Conservation (phyloP, 2,113 vertebrate species). For the Ploceus nigricollis region DNA sequence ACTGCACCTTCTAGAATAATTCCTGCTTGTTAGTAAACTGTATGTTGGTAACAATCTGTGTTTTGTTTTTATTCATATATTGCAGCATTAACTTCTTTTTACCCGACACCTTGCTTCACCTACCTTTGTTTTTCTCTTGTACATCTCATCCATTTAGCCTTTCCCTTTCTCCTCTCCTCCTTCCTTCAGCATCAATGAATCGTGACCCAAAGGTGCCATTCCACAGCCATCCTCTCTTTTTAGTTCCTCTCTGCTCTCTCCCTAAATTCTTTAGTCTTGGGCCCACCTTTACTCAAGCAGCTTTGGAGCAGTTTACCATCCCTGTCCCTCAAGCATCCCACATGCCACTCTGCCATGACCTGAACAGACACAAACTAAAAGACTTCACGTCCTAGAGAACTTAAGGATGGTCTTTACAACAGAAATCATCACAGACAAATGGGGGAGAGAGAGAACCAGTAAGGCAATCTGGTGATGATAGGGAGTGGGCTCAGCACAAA, state of each 20-base stretch:
- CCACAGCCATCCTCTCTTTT: neutral
- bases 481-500: neutral
- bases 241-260: neutral
- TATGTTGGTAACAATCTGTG: neutral
- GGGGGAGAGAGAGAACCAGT: neutral
- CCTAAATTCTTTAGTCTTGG: neutral
- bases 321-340: neutral
- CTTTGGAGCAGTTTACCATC: neutral
- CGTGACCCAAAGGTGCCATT: neutral
- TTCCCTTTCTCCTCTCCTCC: neutral
- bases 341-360: neutral
- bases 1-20: neutral
- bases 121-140: neutral
- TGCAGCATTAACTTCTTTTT: neutral
- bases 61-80: neutral
- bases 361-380: neutral
- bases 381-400: neutral
- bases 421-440: neutral
- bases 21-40: neutral
- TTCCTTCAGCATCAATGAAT: neutral
- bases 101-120: neutral
- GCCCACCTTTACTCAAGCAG: neutral
- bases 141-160: neutral
- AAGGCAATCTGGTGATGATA: neutral
- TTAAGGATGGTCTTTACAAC: neutral